phyloP scores from a whole-genome alignment of 1,140 invertebrate genomes.

The Venturia canescens region DNA sequence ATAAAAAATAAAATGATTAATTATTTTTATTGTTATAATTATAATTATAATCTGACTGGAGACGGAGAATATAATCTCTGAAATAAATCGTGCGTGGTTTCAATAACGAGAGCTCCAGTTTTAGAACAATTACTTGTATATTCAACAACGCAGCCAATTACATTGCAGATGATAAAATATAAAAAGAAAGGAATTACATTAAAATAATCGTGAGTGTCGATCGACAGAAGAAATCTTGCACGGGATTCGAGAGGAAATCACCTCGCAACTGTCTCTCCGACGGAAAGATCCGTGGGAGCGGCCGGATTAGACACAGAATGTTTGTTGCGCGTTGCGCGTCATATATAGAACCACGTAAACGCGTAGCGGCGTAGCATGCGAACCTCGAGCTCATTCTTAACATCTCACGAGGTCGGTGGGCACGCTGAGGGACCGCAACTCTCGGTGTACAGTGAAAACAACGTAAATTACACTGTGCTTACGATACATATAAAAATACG shows the following conservation, averaged over 20 bases:
- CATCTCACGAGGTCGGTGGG: constrained; percentile 12
- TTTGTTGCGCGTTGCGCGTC: no score
- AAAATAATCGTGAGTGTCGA: neutral
- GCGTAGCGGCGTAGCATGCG: neutral
- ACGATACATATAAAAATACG: neutral
- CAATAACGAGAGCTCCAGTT: no score
- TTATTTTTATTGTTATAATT: no score
- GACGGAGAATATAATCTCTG: no score
- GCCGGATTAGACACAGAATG: constrained; percentile 16
- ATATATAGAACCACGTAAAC: neutral
- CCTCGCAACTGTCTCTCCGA: neutral
- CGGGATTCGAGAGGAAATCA: constrained; percentile 17
- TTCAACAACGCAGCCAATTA: neutral
- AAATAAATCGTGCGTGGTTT: no score
- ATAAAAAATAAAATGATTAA: no score
- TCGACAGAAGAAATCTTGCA: neutral
- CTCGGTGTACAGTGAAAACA: constrained; percentile 1
- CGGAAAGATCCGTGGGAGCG: constrained; percentile 31
- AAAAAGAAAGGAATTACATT: neutral
- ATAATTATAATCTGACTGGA: no score
- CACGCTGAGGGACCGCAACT: neutral
- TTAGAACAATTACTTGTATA: no score
- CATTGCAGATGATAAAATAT: no score
- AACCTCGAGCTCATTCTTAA: neutral
- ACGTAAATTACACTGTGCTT: neutral